Conservation (phyloP, 2,888 invertebrate genomes). For the Drosophila lacicola region DNA sequence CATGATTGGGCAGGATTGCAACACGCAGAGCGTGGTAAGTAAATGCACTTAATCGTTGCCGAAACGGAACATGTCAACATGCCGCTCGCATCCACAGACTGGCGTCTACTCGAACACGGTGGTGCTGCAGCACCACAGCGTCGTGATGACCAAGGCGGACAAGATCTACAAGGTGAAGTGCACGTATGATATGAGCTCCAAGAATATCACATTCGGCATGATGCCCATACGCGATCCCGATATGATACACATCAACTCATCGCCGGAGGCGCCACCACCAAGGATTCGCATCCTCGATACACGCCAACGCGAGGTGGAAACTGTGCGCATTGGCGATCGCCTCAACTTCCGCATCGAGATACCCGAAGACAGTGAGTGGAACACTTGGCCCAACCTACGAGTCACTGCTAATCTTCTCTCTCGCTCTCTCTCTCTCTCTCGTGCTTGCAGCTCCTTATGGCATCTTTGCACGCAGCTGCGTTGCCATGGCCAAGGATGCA, state of each 20-base stretch:
- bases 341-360: conserved; percentile 98
- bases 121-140: conserved; percentile 97
- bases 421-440: not conserved
- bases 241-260: conserved; percentile 97
- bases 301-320: conserved; percentile 94
- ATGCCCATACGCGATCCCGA: conserved; percentile 98
- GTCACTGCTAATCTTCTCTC: not conserved
- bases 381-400: not conserved
- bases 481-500: conserved; percentile 98
- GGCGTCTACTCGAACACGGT: conserved; percentile 97
- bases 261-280: conserved; percentile 97
- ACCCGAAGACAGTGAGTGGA: conserved; percentile 95
- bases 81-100: conserved; percentile 87
- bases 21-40: conserved; percentile 97
- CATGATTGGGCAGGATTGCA: conserved; percentile 97
- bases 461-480: conserved; percentile 97
- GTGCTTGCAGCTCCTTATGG: conserved; percentile 93
- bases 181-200: conserved; percentile 97
- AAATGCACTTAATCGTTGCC: no score
- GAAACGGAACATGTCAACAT: no score
- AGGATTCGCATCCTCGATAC: conserved; percentile 96
- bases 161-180: conserved; percentile 98
- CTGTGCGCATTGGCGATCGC: conserved; percentile 96
- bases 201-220: conserved; percentile 98
- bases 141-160: conserved; percentile 98